These are phyloP conservation scores for Pycnonotus jocosus DNA, from an alignment of 2,113 vertebrate genomes.

Conservation along the genomic window DNA sequence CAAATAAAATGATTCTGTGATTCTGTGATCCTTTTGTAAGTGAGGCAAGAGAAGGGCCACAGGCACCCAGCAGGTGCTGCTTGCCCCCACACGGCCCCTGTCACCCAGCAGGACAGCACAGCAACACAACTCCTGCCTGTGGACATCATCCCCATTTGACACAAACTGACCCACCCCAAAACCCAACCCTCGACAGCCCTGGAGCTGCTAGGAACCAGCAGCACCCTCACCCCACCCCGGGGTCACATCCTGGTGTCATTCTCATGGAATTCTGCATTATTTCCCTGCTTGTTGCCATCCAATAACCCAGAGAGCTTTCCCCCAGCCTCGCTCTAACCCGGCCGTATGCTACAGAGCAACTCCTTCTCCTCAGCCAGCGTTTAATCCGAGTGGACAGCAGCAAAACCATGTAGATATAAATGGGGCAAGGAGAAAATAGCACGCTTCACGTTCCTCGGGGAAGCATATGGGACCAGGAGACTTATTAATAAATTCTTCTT, in stretches of 20 bases:
- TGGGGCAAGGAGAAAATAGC: slow-evolving; percentile 27
- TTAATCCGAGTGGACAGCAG: slow-evolving; percentile 27
- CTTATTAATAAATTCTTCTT: slow-evolving; percentile 64
- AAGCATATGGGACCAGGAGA: slow-evolving; percentile 13
- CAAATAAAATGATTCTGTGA: not conserved
- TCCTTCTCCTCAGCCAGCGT: not conserved
- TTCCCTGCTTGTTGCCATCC: not conserved
- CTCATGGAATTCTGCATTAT: fast-evolving
- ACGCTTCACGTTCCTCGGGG: not conserved
- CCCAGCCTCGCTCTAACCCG: fast-evolving
- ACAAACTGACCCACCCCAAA: not conserved
- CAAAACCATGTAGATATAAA: not conserved
- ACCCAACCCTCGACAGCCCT: fast-evolving
- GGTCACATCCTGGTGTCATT: not conserved
- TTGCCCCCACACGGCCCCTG: not conserved
- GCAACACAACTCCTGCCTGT: not conserved
- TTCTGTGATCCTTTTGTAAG: not conserved
- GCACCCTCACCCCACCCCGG: not conserved
- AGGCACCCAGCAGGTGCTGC: not conserved
- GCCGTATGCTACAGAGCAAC: not conserved
- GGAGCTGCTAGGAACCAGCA: not conserved
- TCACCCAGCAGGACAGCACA: not conserved
- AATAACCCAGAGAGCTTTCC: not conserved
- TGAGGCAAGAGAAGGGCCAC: not conserved
- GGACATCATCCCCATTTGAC: not conserved